Evolutionary conservation across 2,797 vertebrate genomes (phyloP).

Genomic region (Ctenopoma multispine): DNA sequence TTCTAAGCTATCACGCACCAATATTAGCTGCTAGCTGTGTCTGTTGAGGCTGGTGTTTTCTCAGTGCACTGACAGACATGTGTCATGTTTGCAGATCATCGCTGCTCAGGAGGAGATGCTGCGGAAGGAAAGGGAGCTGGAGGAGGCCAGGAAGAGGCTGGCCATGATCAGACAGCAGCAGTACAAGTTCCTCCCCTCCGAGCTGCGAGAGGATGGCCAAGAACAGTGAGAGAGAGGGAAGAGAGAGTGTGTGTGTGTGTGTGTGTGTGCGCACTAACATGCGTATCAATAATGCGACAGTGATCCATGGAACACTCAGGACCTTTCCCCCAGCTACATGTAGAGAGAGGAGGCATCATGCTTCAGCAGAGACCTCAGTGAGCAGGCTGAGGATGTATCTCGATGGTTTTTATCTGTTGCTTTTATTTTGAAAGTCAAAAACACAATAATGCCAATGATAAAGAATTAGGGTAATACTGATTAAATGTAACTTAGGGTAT

Average conservation of each 20-base stretch:
- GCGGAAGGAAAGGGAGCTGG: slow-evolving; percentile 94
- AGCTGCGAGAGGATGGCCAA: slow-evolving; percentile 93
- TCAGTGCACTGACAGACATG: not conserved
- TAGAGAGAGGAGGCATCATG: slow-evolving; percentile 41
- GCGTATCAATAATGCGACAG: slow-evolving; percentile 7
- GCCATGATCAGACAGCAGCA: slow-evolving; percentile 97
- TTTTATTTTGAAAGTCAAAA: slow-evolving; percentile 50
- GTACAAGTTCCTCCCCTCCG: slow-evolving; percentile 96
- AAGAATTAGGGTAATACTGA: slow-evolving; percentile 58
- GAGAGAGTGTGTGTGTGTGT: not conserved
- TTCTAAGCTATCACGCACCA: no score
- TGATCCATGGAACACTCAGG: slow-evolving; percentile 56
- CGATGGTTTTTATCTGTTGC: slow-evolving; percentile 62
- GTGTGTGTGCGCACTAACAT: not conserved
- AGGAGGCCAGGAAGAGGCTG: slow-evolving; percentile 94
- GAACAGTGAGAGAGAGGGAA: slow-evolving; percentile 79
- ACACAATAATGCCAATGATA: slow-evolving; percentile 54
- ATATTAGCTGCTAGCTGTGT: no score
- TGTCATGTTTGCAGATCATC: slow-evolving; percentile 89
- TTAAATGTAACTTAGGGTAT: slow-evolving; percentile 57
- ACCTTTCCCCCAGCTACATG: slow-evolving; percentile 45
- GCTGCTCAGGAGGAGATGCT: slow-evolving; percentile 99
- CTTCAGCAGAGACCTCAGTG: slow-evolving; percentile 48
- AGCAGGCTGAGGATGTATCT: slow-evolving; percentile 56
- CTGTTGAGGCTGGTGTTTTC: not conserved